A percentile compares a stretch with the other conserved stretches of the same genome.
Conservation (phyloP, 2,113 vertebrate genomes). For the Albula glossodonta region DNA sequence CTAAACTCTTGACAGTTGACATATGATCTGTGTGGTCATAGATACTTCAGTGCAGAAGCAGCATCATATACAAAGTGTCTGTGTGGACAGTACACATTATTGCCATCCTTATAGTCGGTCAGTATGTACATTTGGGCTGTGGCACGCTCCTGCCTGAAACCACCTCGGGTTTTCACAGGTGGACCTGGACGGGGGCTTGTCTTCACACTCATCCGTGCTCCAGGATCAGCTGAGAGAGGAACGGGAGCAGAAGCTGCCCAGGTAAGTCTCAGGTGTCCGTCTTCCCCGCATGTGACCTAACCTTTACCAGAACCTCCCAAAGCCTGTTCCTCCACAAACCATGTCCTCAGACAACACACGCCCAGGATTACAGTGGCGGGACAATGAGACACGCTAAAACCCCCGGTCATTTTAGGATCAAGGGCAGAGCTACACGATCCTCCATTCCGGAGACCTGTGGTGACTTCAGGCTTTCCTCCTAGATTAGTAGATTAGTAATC, state of each 20-base stretch:
- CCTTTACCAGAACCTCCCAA: not conserved
- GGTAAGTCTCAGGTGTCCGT: constrained; percentile 13
- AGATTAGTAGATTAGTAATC: not conserved
- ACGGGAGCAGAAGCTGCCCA: constrained; percentile 14
- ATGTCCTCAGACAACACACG: not conserved
- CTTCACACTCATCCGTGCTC: not conserved
- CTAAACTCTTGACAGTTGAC: not conserved
- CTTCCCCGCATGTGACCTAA: not conserved
- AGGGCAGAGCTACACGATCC: not conserved
- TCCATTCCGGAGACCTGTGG: not conserved
- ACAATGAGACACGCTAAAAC: not conserved
- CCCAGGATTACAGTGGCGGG: not conserved
- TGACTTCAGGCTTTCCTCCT: not conserved
- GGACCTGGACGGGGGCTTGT: not conserved
- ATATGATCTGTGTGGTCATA: not conserved
- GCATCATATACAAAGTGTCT: not conserved
- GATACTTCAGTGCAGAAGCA: not conserved
- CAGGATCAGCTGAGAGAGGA: constrained; percentile 10
- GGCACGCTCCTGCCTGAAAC: not conserved
- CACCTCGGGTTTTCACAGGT: not conserved
- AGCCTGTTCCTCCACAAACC: not conserved
- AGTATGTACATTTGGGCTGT: no score
- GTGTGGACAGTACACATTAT: not conserved
- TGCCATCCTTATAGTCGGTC: no score
- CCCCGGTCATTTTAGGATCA: not conserved